Percentiles rank a stretch among this genome's conserved stretches.
Conservation (phyloP, 2,888 invertebrate genomes). For the Callinectes sapidus region DNA sequence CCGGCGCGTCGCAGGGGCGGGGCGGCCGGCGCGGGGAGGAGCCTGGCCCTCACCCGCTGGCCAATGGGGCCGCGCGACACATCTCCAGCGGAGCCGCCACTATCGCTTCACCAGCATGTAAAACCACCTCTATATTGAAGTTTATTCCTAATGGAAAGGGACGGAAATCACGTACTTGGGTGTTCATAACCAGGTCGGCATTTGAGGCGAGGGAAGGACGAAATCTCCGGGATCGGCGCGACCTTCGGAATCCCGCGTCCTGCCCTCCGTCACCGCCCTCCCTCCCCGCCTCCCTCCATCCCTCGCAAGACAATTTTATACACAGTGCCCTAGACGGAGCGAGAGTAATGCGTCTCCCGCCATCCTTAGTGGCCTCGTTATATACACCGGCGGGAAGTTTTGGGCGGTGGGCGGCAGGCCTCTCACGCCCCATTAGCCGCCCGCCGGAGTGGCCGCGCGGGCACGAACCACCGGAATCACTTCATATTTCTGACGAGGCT, state of each 20-base stretch:
- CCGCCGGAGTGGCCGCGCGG: slow-evolving; percentile 20
- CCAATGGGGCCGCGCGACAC: slow-evolving; percentile 51
- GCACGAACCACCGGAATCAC: slow-evolving; percentile 30
- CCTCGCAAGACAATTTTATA: slow-evolving; percentile 27
- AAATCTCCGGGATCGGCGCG: slow-evolving; percentile 49
- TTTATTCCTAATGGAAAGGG: slow-evolving; percentile 66
- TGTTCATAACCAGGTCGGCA: slow-evolving; percentile 64
- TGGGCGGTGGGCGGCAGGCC: slow-evolving; percentile 42
- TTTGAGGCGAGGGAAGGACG: slow-evolving; percentile 51
- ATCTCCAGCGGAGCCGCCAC: slow-evolving; percentile 42
- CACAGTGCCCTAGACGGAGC: slow-evolving; percentile 37
- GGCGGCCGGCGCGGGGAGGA: slow-evolving; percentile 27
- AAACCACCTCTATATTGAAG: slow-evolving; percentile 65
- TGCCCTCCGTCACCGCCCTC: not conserved
- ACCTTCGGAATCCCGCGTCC: not conserved
- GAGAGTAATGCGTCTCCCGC: slow-evolving; percentile 50
- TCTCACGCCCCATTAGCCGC: slow-evolving; percentile 57
- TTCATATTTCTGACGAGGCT: slow-evolving; percentile 37
- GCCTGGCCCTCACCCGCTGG: slow-evolving; percentile 6
- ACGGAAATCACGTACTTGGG: slow-evolving; percentile 65
- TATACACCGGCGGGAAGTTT: slow-evolving; percentile 39
- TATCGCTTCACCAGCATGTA: slow-evolving; percentile 63
- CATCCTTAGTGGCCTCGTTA: slow-evolving; percentile 55
- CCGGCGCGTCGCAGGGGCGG: slow-evolving; percentile 61
- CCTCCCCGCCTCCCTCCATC: not conserved